Evolutionary conservation across 2,888 invertebrate species (phyloP), one percentile per base, ranked within the genome.

Genomic region (Ophion slaviceki): DNA sequence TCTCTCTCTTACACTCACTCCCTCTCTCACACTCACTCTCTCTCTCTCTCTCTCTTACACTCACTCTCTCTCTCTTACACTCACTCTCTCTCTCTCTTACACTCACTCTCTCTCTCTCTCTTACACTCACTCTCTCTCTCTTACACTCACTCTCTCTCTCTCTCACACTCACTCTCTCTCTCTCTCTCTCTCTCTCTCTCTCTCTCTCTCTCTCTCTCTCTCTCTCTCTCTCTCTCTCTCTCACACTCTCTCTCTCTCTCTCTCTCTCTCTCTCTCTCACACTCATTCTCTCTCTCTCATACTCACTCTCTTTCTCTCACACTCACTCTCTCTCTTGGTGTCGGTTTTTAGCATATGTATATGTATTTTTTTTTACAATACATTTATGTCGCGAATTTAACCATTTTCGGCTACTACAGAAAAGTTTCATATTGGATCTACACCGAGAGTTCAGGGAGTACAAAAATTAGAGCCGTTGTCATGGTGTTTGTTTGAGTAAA

Each of bases 401-500:
- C 62, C 70, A 45, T 79, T 62, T 70, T 62, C 47, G 62, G 47
- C 10, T n/a, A 62, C 47, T n/a, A 70, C 11, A 20, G 45, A 74
- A 78, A 72, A 82, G 11, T 28, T 14, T 68, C 17, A 28, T 14
- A 66, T 36, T 47, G 24, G 17, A 66, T 61, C 24, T 57, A 14
- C 5, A 36, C 45, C 36, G n/a, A 57, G 5, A 32, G 14, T 57
- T 36, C 79, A 47, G 62, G 62, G 45, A 14, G 45, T 68, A 68
- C 68, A 47, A 47, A 68, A 45, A 68, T 68, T 24, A 68, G 68
- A 47, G 68, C 68, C 24, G 24, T 6, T 28, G 45, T 28, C 17
- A 1, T 20, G 20, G 45, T 40, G 2, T 67, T n/a, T 10, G 10
- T 67, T n/a, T 3, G 10, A 67, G 20, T 45, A 20, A 20, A 61